These are phyloP conservation scores for Chrysaora quinquecirrha DNA, from an alignment of 30 jellyfish, hydroid and myxozoan genomes.

Conservation along the genomic window DNA sequence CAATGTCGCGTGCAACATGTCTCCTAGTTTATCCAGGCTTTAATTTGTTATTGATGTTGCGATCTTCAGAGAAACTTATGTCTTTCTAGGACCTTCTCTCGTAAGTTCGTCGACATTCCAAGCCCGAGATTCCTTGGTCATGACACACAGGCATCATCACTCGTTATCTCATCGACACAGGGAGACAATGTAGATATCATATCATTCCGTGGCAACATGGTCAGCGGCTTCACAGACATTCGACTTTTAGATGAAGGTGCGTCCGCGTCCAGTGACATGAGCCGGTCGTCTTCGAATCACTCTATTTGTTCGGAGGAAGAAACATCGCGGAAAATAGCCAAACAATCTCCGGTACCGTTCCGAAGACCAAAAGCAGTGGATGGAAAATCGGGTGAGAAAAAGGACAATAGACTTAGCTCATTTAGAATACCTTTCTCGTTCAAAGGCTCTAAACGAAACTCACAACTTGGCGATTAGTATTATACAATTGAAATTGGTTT, in stretches of 20 bases:
- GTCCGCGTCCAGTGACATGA: conserved; percentile 41
- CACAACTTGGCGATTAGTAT: conserved; percentile 68
- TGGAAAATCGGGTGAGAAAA: conserved; percentile 62
- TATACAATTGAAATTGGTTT: background rate
- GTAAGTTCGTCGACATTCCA: conserved; percentile 85
- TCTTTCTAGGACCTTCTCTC: conserved; percentile 68
- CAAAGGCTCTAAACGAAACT: conserved; percentile 81
- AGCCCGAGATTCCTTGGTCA: conserved; percentile 90
- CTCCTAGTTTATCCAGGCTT: too few relatives aligned
- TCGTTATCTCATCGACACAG: conserved; percentile 77
- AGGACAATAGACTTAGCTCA: conserved; percentile 79
- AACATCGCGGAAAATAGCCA: conserved; percentile 86
- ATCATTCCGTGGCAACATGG: conserved; percentile 83
- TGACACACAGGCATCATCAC: conserved; percentile 72
- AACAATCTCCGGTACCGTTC: conserved; percentile 63
- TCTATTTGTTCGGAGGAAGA: conserved; percentile 98
- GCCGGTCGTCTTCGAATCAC: conserved; percentile 78
- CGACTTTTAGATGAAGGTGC: conserved; percentile 62
- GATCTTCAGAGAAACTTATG: too few relatives aligned
- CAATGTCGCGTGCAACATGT: too few relatives aligned
- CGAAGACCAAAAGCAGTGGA: conserved; percentile 47
- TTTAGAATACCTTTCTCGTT: conserved; percentile 86
- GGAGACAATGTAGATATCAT: conserved; percentile 71
- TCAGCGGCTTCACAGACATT: conserved; percentile 59
- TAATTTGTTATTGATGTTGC: too few relatives aligned